Conservation (phyloP, 2,888 invertebrate species). For the Laspeyria flexula region DNA sequence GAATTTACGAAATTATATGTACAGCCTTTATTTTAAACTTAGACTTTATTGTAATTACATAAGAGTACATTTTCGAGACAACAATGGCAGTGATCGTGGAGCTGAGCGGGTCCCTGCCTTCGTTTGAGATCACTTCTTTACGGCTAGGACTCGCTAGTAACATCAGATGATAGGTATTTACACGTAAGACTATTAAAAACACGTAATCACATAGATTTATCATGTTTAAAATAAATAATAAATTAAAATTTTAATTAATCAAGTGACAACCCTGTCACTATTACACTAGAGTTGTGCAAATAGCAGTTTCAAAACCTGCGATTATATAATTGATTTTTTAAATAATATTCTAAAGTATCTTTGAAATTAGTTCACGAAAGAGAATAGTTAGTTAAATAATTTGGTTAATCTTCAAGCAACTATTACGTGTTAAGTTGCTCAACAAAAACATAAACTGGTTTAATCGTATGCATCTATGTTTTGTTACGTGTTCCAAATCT, state of each 20-base stretch:
- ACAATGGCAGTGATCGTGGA: constrained; percentile 67
- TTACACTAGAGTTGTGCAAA: constrained; percentile 16
- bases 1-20: constrained; percentile 36
- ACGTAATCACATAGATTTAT: constrained; percentile 40
- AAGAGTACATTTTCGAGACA: constrained; percentile 60
- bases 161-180: constrained; percentile 44
- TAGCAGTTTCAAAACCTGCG: constrained; percentile 2
- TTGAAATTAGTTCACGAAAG: neutral
- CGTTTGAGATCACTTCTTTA: constrained; percentile 80
- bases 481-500: constrained; percentile 46
- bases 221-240: constrained; percentile 43
- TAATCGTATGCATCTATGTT: constrained; percentile 41
- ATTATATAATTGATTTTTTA: neutral
- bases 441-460: constrained; percentile 25
- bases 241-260: constrained; percentile 17
- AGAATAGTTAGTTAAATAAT: constrained; percentile 21
- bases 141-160: constrained; percentile 55
- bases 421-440: constrained; percentile 17
- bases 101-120: constrained; percentile 52
- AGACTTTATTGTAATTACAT: constrained; percentile 46
- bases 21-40: constrained; percentile 54
- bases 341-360: neutral
- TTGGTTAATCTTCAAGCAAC: neutral
- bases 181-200: constrained; percentile 47
- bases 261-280: constrained; percentile 20